These are phyloP conservation scores for Sitta carolinensis DNA, from an alignment of 2,797 vertebrate genomes.

Conservation along the genomic window DNA sequence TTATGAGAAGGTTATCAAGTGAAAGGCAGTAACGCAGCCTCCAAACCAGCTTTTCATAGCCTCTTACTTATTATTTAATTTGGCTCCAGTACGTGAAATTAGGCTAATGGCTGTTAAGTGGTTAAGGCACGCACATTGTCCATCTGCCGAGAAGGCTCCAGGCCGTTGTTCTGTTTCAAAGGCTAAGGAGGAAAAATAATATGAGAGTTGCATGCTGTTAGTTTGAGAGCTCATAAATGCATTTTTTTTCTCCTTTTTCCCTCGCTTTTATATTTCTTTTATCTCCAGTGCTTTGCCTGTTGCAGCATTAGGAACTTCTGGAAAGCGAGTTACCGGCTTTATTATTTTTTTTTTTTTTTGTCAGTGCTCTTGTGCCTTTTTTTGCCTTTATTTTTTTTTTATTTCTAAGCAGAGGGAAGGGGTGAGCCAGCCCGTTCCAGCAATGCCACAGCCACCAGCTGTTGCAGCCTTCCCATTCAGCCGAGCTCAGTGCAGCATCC, in stretches of 20 bases:
- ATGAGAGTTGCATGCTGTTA: constrained; percentile 69
- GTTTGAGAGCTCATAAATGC: constrained; percentile 70
- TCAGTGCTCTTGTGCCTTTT: background rate
- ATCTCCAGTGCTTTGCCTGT: constrained; percentile 41
- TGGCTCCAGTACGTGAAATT: constrained; percentile 79
- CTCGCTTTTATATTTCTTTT: constrained; percentile 69
- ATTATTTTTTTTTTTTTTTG: background rate
- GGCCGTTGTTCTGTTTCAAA: constrained; percentile 80
- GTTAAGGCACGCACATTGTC: constrained; percentile 76
- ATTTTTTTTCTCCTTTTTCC: constrained; percentile 42
- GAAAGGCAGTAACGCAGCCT: constrained; percentile 71
- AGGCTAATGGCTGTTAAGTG: constrained; percentile 83
- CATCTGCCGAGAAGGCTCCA: constrained; percentile 79
- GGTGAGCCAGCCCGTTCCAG: constrained; percentile 14
- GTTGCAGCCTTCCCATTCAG: background rate
- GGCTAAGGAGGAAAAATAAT: constrained; percentile 73
- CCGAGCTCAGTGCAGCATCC: background rate
- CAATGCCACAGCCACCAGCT: constrained; percentile 47
- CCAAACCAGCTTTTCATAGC: constrained; percentile 80
- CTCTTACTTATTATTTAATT: constrained; percentile 83
- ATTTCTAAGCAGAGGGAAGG: background rate
- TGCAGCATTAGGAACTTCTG: constrained; percentile 67
- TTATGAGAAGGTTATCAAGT: constrained; percentile 74
- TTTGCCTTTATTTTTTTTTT: background rate
- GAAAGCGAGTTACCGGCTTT: background rate